These are phyloP conservation scores for Parnassius glacialis DNA, from an alignment of 2,888 invertebrate genomes.

Conservation along the genomic window DNA sequence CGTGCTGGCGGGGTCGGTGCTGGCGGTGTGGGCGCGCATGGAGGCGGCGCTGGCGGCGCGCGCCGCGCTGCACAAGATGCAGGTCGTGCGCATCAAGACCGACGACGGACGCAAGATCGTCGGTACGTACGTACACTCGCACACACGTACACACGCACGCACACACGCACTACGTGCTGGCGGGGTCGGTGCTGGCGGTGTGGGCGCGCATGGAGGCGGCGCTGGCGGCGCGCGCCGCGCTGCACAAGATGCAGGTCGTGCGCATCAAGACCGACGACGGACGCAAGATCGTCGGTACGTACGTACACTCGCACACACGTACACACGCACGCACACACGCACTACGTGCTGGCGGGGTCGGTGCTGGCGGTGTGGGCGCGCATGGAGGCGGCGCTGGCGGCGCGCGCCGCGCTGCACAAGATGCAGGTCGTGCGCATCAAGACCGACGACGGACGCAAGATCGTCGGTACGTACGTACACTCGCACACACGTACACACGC, in stretches of 20 bases:
- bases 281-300: constrained; percentile 91
- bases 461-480: no score
- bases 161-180: no score
- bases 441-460: no score
- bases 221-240: constrained; percentile 87
- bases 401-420: no score
- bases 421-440: no score
- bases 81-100: constrained; percentile 96
- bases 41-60: constrained; percentile 92
- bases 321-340: background rate
- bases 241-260: constrained; percentile 98
- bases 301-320: background rate
- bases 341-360: no score
- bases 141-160: no score
- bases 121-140: constrained; percentile 73
- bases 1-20: constrained; percentile 97
- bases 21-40: constrained; percentile 98
- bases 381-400: no score
- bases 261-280: constrained; percentile 93
- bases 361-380: no score
- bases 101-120: constrained; percentile 93
- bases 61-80: constrained; percentile 93
- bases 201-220: constrained; percentile 56
- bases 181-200: no score
- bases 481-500: no score